Evolutionary conservation across 2,113 vertebrate genomes (phyloP), one percentile per base, ranked within the genome.

Genomic region (Seriola aureovittata): DNA sequence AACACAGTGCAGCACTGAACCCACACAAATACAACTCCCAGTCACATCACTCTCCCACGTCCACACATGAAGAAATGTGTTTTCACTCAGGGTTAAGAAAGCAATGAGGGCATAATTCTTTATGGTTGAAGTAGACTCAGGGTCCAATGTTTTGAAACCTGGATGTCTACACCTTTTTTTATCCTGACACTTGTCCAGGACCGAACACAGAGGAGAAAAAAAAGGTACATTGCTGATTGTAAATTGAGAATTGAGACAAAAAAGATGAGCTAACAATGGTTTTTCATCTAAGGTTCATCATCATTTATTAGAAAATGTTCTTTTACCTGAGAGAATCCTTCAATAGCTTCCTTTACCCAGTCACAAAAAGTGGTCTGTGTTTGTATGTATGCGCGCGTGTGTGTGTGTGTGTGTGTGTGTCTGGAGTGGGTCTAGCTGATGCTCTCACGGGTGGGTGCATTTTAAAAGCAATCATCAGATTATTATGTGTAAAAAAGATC

Each of bases 311-410:
- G 88, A 93, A 94, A 93, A 93, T 91, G 88, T 92, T 92, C 75
- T 92, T 94, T 93, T 95, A 95, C 95, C 95, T 95, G 95, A 96
- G 95, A 96, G 94, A 95, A 94, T 95, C 93, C 93, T 96, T 95
- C 94, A 95, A 94, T 92, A 95, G 88, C 93, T 93, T 95, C 94
- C 87, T 93, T 92, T 92, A 92, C 92, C 92, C 89, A 91, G 86
- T 91, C 86, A 90, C 88, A 91, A 88, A 83, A 87, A 86, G 92
- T 89, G 78, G 82, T 92, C 54, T 78, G 84, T 90, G 89, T 85
- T 66, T 74, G 78, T 75, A 64, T 78, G 82, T 81, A 78, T 80
- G 64, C 12, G 10, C 65, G 66, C 73, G 71, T 80, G 36, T 64
- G 75, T 62, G 38, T 74, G 59, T 52, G 72, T 52, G 72, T 21